These are phyloP conservation scores for Pipistrellus pygmaeus DNA, from an alignment of 2,797 vertebrate species.

Conservation along the genomic window DNA sequence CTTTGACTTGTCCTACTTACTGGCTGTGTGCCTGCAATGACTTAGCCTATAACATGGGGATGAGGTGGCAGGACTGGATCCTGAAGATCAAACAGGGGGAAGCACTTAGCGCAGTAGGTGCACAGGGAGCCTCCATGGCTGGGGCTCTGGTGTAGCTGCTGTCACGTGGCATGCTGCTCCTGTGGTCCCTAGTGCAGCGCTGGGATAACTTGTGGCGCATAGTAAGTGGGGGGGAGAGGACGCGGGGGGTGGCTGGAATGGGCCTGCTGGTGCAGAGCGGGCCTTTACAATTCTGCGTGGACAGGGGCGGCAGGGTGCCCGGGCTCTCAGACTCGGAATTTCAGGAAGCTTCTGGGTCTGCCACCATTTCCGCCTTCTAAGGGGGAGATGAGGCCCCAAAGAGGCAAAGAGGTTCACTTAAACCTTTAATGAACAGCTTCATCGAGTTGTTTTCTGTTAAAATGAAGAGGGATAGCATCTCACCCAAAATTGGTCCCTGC, in stretches of 20 bases:
- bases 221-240: too few species aligned
- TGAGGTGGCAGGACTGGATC: background rate
- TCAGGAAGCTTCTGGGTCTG: background rate
- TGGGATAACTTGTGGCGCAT: background rate
- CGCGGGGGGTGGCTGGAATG: background rate
- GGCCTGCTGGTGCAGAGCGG: fast-evolving
- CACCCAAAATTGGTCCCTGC: background rate
- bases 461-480: background rate
- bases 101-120: background rate
- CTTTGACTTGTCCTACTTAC: background rate
- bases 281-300: background rate
- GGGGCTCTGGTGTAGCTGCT: background rate
- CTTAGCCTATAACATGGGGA: background rate
- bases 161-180: background rate
- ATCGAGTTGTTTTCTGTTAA: background rate
- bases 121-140: background rate
- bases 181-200: too few species aligned
- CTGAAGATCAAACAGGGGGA: background rate
- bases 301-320: background rate
- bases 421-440: background rate
- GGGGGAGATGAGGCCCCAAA: background rate
- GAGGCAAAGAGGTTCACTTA: background rate
- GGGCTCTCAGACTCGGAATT: background rate
- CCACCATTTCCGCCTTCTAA: background rate
- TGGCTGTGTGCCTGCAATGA: background rate